phyloP scores from a whole-genome alignment of 2,888 invertebrate genomes.

The Eilema depressum region DNA sequence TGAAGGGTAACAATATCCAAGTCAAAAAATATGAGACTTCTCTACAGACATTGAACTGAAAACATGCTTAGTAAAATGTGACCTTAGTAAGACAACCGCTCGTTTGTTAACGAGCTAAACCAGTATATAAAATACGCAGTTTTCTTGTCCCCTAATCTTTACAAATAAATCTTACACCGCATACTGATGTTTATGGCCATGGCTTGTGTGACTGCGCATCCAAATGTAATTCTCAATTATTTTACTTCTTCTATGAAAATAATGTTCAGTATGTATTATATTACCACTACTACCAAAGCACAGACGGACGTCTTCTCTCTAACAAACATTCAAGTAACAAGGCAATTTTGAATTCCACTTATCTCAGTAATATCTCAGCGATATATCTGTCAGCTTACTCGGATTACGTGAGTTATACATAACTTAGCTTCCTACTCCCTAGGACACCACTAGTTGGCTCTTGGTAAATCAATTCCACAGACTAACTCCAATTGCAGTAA shows the following conservation, averaged over 20 bases:
- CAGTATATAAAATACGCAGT: not conserved
- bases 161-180: not conserved
- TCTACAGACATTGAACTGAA: not conserved
- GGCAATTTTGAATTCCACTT: not conserved
- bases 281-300: not conserved
- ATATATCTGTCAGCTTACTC: not conserved
- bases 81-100: not conserved
- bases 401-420: not conserved
- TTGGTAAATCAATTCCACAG: not conserved
- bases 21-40: not conserved
- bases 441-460: not conserved
- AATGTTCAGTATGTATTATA: not conserved
- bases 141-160: not conserved
- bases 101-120: not conserved
- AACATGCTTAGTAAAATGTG: not conserved
- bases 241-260: not conserved
- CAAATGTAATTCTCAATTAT: not conserved
- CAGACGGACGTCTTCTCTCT: too few species aligned
- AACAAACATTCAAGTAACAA: not conserved
- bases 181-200: not conserved
- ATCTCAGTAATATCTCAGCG: not conserved
- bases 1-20: slow-evolving; percentile 3
- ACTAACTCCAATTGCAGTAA: slow-evolving; percentile 5
- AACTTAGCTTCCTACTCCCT: not conserved
- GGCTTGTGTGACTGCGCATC: not conserved